These are phyloP conservation scores for Gallinago stenura DNA, from an alignment of 2,797 vertebrate genomes.

Conservation along the genomic window DNA sequence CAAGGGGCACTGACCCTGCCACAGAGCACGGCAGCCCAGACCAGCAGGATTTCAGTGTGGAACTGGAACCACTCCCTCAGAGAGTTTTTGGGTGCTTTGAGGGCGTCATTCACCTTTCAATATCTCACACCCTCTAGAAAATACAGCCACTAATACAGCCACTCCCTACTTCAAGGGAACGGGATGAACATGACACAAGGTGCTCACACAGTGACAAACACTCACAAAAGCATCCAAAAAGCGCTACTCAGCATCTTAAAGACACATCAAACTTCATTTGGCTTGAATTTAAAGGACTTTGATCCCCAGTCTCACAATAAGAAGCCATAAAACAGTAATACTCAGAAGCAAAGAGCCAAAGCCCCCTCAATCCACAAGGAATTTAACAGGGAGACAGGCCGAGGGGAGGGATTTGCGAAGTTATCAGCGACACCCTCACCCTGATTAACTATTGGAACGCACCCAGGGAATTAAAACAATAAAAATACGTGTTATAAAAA, in stretches of 20 bases:
- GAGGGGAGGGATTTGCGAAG: neutral
- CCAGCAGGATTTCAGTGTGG: rapidly evolving
- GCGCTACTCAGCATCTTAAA: rapidly evolving
- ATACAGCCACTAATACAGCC: neutral
- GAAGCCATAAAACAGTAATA: rapidly evolving
- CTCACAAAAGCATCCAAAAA: rapidly evolving
- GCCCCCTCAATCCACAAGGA: rapidly evolving
- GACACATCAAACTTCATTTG: rapidly evolving
- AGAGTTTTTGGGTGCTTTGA: neutral
- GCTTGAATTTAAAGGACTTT: neutral
- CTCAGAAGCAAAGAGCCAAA: neutral
- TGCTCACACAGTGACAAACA: neutral
- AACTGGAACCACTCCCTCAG: rapidly evolving
- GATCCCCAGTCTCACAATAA: neutral
- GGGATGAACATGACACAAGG: rapidly evolving
- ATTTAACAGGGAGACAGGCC: neutral
- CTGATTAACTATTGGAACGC: rapidly evolving
- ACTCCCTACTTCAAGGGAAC: neutral
- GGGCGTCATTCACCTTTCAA: rapidly evolving
- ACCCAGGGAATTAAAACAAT: rapidly evolving
- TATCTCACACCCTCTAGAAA: neutral
- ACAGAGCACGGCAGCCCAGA: neutral
- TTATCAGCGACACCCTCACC: neutral
- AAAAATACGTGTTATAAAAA: rapidly evolving
- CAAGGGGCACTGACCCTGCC: rapidly evolving